Evolutionary conservation across 2,888 invertebrate species (phyloP).

Genomic region (Tromatobia lineatoria): DNA sequence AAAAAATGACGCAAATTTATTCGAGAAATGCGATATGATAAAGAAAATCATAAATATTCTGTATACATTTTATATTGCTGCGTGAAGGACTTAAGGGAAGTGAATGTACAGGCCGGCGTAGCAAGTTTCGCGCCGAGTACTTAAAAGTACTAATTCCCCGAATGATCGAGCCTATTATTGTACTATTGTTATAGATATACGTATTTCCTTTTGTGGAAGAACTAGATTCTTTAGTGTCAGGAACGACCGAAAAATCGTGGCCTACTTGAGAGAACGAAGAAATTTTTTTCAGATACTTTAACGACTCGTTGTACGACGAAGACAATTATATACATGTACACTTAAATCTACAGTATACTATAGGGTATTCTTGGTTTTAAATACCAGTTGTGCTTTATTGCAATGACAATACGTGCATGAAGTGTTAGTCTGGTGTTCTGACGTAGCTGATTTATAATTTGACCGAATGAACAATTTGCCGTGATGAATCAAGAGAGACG

Average conservation of each 20-base stretch:
- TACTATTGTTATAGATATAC: conserved; percentile 28
- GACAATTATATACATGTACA: conserved; percentile 36
- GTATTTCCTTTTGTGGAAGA: background rate
- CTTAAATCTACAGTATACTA: conserved; percentile 13
- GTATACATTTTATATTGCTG: conserved; percentile 36
- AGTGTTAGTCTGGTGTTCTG: conserved; percentile 24
- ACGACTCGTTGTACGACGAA: conserved; percentile 45
- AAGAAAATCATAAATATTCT: conserved; percentile 6
- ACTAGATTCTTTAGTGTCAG: conserved; percentile 2
- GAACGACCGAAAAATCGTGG: conserved; percentile 11
- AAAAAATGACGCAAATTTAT: conserved; percentile 16
- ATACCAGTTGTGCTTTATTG: conserved; percentile 71
- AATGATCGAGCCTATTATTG: conserved; percentile 19
- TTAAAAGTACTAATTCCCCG: conserved; percentile 30
- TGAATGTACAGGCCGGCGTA: background rate
- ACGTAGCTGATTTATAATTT: conserved; percentile 28
- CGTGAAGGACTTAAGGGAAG: conserved; percentile 16
- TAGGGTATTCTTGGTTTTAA: conserved; percentile 15
- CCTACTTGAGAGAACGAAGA: conserved; percentile 5
- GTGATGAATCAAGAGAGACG: background rate
- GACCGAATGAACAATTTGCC: conserved; percentile 25
- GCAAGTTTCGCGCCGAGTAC: conserved; percentile 36
- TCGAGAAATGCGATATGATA: conserved; percentile 22
- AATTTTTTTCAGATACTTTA: no score
- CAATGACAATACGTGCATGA: conserved; percentile 71